These are phyloP conservation scores for Hyposoter didymator DNA, from an alignment of 2,888 invertebrate species.

Conservation along the genomic window DNA sequence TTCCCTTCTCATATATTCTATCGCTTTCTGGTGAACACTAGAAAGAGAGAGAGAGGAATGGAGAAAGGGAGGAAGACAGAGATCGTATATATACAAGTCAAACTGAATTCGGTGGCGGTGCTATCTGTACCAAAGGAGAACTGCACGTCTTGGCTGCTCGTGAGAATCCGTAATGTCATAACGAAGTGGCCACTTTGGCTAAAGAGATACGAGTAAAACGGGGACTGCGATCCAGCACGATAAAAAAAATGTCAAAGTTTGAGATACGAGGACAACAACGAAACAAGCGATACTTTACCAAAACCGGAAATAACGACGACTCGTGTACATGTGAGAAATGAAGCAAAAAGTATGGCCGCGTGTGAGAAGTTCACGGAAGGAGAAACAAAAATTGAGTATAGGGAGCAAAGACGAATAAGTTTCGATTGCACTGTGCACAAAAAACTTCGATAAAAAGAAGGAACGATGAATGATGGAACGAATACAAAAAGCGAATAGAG, in stretches of 20 bases:
- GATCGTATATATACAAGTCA: constrained; percentile 1
- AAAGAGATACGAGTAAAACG: constrained; percentile 37
- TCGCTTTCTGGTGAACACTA: constrained; percentile 29
- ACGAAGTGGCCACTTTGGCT: constrained; percentile 64
- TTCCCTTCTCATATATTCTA: constrained; percentile 15
- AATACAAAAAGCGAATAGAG: constrained; percentile 28
- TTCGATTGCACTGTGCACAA: constrained; percentile 29
- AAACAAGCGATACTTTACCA: constrained; percentile 49
- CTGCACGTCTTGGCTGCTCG: constrained; percentile 52
- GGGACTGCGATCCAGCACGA: constrained; percentile 15
- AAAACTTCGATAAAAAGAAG: not conserved
- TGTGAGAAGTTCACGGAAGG: constrained; percentile 16
- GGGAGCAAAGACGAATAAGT: constrained; percentile 45
- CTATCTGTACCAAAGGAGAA: not conserved
- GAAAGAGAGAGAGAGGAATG: not conserved
- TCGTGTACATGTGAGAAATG: not conserved
- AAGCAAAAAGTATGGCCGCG: constrained; percentile 27
- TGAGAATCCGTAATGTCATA: constrained; percentile 67
- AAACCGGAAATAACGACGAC: constrained; percentile 31
- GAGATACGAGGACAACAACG: constrained; percentile 25
- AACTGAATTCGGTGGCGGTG: constrained; percentile 16
- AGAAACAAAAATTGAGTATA: constrained; percentile 17
- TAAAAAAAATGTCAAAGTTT: constrained; percentile 4
- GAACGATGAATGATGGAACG: not conserved
- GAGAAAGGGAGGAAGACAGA: not conserved